Percentiles rank a stretch among this genome's conserved stretches.
phyloP scores from a whole-genome alignment of 2,888 invertebrate species.

The Allolobophora icterica region DNA sequence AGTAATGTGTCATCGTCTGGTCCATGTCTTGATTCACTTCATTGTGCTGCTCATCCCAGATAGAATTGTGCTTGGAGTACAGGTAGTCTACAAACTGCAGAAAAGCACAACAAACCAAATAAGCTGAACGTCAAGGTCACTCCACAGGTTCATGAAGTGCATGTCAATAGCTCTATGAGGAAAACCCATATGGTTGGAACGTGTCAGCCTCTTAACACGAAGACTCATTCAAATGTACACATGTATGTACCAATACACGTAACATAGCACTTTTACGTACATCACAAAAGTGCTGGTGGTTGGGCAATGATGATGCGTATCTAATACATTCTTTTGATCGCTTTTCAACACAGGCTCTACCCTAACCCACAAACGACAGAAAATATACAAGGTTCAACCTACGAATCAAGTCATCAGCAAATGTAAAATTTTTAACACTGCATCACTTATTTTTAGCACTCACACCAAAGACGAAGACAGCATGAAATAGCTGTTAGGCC shows the following conservation, averaged over 20 bases:
- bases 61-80: slow-evolving; percentile 89
- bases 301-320: background rate
- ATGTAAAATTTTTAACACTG: background rate
- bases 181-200: background rate
- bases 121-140: background rate
- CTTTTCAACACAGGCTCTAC: background rate
- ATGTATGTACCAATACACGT: background rate
- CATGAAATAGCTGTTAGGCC: background rate
- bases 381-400: background rate
- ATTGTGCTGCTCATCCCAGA: slow-evolving; percentile 82
- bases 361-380: slow-evolving; percentile 8
- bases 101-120: background rate
- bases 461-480: background rate
- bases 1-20: slow-evolving; percentile 85
- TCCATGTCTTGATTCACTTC: slow-evolving; percentile 87
- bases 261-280: too few relatives aligned
- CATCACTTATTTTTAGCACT: background rate
- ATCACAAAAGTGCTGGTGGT: background rate
- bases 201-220: background rate
- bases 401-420: background rate
- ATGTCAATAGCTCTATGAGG: background rate
- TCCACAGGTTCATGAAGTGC: background rate
- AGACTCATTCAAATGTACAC: background rate
- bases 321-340: background rate
- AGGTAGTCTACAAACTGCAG: slow-evolving; percentile 84